A percentile compares a stretch with the other conserved stretches of the same genome.
Evolutionary conservation across 1,140 invertebrate genomes (phyloP).

Genomic region (Grapholita molesta): DNA sequence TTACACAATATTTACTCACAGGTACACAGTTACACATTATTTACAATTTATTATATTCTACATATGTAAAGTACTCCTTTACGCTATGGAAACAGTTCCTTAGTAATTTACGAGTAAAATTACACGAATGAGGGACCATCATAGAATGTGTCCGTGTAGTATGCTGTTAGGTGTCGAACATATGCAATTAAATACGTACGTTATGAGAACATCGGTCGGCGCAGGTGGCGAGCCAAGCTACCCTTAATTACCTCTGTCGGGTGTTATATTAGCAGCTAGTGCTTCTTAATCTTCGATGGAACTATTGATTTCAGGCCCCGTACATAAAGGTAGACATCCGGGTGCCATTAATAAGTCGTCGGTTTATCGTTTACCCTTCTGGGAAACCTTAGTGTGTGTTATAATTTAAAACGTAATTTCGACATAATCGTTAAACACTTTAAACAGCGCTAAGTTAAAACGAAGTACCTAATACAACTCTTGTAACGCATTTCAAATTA

Average conservation of each 20-base stretch:
- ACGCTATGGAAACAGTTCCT: too few relatives aligned
- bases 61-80: too few relatives aligned
- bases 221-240: background rate
- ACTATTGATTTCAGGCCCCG: background rate
- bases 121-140: too few relatives aligned
- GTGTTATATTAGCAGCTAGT: background rate
- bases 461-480: too few relatives aligned
- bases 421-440: too few relatives aligned
- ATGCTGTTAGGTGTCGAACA: background rate
- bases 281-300: background rate
- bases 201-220: constrained; percentile 2
- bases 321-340: background rate
- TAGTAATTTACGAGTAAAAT: too few relatives aligned
- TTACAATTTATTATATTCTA: too few relatives aligned
- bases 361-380: background rate
- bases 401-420: too few relatives aligned
- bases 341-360: background rate
- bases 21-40: too few relatives aligned
- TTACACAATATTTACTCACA: too few relatives aligned
- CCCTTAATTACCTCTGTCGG: background rate
- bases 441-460: too few relatives aligned
- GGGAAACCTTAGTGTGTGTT: background rate
- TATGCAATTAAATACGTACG: background rate
- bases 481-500: too few relatives aligned
- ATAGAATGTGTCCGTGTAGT: background rate